Percentiles rank a stretch among this genome's conserved stretches.
Evolutionary conservation across 2,888 invertebrate genomes (phyloP).

Genomic region (Agrochola litura): DNA sequence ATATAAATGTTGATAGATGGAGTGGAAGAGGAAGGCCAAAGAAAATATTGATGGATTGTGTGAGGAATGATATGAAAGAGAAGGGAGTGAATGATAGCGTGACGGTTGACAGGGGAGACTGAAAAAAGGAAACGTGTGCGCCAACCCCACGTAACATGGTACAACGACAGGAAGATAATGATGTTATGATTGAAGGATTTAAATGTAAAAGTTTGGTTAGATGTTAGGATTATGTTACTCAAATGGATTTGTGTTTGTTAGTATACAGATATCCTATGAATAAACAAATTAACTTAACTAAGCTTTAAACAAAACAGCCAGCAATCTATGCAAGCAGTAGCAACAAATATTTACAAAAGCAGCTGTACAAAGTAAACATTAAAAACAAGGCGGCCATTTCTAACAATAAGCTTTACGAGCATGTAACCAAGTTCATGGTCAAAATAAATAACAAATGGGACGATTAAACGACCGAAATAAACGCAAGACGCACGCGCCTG

Average conservation of each 20-base stretch:
- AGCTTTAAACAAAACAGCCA: neutral
- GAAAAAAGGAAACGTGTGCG: no score
- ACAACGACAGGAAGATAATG: no score
- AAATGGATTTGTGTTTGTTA: neutral
- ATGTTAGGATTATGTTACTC: neutral
- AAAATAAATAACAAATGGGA: slow-evolving; percentile 62
- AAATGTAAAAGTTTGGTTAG: neutral
- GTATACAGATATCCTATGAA: neutral
- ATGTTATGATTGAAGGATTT: neutral
- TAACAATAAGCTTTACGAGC: slow-evolving; percentile 61
- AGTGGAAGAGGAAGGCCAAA: no score
- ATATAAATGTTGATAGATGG: no score
- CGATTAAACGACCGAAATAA: slow-evolving; percentile 58
- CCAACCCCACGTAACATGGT: no score
- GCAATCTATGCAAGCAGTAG: neutral
- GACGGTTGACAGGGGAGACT: no score
- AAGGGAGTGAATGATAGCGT: no score
- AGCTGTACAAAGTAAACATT: slow-evolving; percentile 31
- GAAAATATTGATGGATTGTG: no score
- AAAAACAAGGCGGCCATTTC: slow-evolving; percentile 35
- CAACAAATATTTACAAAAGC: slow-evolving; percentile 15
- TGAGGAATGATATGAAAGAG: no score
- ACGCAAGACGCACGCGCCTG: slow-evolving; percentile 67
- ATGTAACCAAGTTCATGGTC: slow-evolving; percentile 72
- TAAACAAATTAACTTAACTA: neutral